Evolutionary conservation across 2,888 invertebrate species (phyloP).

Genomic region (Drosophila hawaiiensis): DNA sequence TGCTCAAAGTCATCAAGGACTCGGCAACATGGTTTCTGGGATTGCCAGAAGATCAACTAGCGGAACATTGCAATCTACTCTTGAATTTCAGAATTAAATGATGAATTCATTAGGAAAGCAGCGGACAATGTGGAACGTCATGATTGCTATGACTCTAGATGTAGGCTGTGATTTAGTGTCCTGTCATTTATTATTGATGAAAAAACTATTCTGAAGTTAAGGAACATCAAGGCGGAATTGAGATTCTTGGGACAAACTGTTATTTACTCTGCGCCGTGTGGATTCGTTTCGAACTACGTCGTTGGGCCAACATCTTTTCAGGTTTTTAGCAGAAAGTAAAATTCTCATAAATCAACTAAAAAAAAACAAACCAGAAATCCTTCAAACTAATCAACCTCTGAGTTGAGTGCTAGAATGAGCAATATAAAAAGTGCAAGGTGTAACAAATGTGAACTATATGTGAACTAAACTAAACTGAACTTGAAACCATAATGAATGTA

Average conservation of each 20-base stretch:
- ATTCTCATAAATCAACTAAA: not conserved
- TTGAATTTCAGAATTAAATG: not conserved
- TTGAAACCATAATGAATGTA: conserved; percentile 21
- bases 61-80: not conserved
- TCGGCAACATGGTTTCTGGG: conserved; percentile 14
- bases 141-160: not conserved
- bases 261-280: not conserved
- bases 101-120: not conserved
- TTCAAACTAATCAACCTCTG: not conserved
- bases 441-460: conserved; percentile 22
- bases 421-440: conserved; percentile 24
- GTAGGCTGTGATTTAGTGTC: not conserved
- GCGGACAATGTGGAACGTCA: not conserved
- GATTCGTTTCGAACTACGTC: not conserved
- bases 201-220: not conserved
- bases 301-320: conserved; percentile 20
- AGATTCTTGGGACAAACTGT: conserved; percentile 3
- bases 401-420: not conserved
- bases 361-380: not conserved
- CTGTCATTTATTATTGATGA: not conserved
- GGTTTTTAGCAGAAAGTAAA: conserved; percentile 24
- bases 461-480: conserved; percentile 31
- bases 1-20: conserved; percentile 47
- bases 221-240: not conserved
- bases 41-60: not conserved